phyloP scores from a whole-genome alignment of 2,888 invertebrate genomes.

The Hesperia comma region DNA sequence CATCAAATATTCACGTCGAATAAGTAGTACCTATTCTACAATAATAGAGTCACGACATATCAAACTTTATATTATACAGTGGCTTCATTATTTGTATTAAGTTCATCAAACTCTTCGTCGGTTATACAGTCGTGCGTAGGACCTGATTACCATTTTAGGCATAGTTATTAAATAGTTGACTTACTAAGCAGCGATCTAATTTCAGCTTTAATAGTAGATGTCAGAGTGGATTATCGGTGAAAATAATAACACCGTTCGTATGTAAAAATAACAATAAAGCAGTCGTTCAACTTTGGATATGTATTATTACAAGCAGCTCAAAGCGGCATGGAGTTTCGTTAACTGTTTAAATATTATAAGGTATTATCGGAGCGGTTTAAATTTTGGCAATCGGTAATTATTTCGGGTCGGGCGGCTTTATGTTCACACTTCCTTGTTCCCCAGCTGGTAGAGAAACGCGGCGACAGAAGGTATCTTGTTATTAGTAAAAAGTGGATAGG shows the following conservation, averaged over 20 bases:
- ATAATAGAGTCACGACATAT: conserved; percentile 17
- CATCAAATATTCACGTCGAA: conserved; percentile 15
- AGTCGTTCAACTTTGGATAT: conserved; percentile 64
- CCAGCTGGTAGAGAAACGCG: conserved; percentile 76
- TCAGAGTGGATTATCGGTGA: conserved; percentile 53
- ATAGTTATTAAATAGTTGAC: conserved; percentile 50
- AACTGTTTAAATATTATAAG: conserved; percentile 41
- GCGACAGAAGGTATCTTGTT: conserved; percentile 65
- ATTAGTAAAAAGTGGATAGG: conserved; percentile 72
- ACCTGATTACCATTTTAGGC: conserved; percentile 56
- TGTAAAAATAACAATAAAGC: conserved; percentile 64
- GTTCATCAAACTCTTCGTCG: conserved; percentile 58
- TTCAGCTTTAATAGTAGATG: conserved; percentile 52
- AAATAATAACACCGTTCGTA: conserved; percentile 43
- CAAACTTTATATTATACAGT: conserved; percentile 12
- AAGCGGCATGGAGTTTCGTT: conserved; percentile 46
- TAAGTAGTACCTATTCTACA: conserved; percentile 10
- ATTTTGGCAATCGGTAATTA: conserved; percentile 70
- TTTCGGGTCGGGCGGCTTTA: conserved; percentile 55
- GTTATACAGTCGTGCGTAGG: conserved; percentile 56
- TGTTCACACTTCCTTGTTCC: conserved; percentile 67
- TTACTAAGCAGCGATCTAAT: conserved; percentile 49
- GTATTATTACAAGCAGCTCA: conserved; percentile 57
- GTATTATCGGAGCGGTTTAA: conserved; percentile 55
- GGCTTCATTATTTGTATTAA: conserved; percentile 29